Base-by-base conservation (phyloP, 2,888 invertebrate species). In the Lingula anatina region DNA sequence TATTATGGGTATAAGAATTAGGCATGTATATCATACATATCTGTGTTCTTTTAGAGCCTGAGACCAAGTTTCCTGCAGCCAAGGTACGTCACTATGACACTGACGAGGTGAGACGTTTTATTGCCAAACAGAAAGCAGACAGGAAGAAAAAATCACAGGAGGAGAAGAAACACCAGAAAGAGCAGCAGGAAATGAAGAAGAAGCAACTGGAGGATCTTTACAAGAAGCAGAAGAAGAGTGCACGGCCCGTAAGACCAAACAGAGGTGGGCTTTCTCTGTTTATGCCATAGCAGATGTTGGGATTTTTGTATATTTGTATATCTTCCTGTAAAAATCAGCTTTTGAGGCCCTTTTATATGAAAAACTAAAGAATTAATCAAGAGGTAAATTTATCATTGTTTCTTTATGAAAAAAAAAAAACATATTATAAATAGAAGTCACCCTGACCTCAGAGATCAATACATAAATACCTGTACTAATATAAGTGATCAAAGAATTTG, bases 81-180 rank as follows among this genome's bases (percentile, higher is more conserved):
- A 70, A 71, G 50, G 65, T 67, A 41, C 59, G 89, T 61, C 92
- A 89, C 49, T 83, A 83, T 61, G 79, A 82, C 68, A 74, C 78
- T 1, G 78, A 80, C 46, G 78, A 80, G 56, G 79, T 83, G 1
- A 71, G 81, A 3, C 78, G 80, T 54, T 84, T 78, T 64, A 84
- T 84, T 57, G 78, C 79, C 56, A 80, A 80, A 57, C 82, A 84
- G 65, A 80, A 77, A 59, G 78, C 79, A 49, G 81, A 81, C 59
- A 70, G 83, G 9, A 66, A 73, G 38, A 70, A 75, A 46, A 68
- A 75, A 51, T 60, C 72, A 49, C 71, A 75, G 53, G 68, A 72
- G 47, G 76, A 79, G 40, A 56, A 59, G 37, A 60, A 57, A 35
- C 61, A 64, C 38, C 57, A 66, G 47, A 57, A 64, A 46, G 67